A percentile compares a stretch with the other conserved stretches of the same genome.
Evolutionary conservation across 2,888 invertebrate genomes (phyloP).

Genomic region (Onthophagus sagittarius): DNA sequence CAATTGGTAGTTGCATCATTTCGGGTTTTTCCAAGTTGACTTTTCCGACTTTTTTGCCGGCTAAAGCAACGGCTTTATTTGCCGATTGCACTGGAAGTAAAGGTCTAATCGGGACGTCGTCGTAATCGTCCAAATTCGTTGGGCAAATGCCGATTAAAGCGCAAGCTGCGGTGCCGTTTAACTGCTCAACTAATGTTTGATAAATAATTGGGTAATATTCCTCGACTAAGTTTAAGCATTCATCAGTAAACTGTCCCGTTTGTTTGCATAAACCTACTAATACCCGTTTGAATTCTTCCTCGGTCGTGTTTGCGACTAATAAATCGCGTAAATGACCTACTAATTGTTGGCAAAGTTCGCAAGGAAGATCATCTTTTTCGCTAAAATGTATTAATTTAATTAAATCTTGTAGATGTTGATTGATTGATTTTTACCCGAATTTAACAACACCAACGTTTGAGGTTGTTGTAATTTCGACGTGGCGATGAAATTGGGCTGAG

Average conservation of each 20-base stretch:
- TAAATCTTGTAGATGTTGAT: not conserved
- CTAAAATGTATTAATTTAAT: slow-evolving; percentile 12
- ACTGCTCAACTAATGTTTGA: slow-evolving; percentile 60
- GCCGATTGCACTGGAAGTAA: slow-evolving; percentile 54
- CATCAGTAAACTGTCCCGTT: slow-evolving; percentile 65
- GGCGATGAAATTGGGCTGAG: slow-evolving; percentile 60
- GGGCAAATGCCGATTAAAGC: slow-evolving; percentile 67
- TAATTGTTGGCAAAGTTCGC: slow-evolving; percentile 81
- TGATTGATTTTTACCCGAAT: slow-evolving; percentile 41
- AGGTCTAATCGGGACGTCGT: slow-evolving; percentile 55
- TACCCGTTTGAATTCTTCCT: slow-evolving; percentile 73
- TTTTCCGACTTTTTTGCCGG: slow-evolving; percentile 16
- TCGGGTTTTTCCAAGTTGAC: slow-evolving; percentile 32
- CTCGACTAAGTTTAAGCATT: slow-evolving; percentile 74
- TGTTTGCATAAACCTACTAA: slow-evolving; percentile 77
- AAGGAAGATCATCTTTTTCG: slow-evolving; percentile 62
- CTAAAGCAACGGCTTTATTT: slow-evolving; percentile 44
- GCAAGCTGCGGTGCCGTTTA: slow-evolving; percentile 70
- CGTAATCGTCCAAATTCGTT: slow-evolving; percentile 32
- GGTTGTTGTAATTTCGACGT: slow-evolving; percentile 58
- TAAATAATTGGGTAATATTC: slow-evolving; percentile 76
- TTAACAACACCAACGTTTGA: slow-evolving; percentile 56
- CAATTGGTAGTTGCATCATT: slow-evolving; percentile 53
- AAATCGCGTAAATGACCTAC: slow-evolving; percentile 76
- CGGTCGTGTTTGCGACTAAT: slow-evolving; percentile 80